Evolutionary conservation across 2,113 vertebrate species (phyloP).

Genomic region (Ciconia maguari): DNA sequence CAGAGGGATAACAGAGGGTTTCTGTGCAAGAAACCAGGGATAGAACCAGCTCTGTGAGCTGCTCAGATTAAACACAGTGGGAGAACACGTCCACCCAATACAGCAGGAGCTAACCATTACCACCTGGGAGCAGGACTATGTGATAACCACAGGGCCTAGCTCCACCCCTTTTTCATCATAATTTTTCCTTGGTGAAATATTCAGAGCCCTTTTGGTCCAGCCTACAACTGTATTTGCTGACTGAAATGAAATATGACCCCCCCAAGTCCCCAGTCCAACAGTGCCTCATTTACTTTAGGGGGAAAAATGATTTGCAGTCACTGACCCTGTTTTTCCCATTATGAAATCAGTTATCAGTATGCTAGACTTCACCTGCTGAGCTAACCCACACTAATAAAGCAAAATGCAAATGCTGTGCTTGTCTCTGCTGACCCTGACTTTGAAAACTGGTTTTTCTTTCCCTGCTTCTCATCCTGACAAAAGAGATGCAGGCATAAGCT

Average conservation of each 20-base stretch:
- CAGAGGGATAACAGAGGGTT: not conserved
- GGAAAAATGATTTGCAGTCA: not conserved
- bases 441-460: constrained; percentile 27
- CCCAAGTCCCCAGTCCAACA: fast-evolving
- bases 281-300: not conserved
- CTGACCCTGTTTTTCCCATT: not conserved
- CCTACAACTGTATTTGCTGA: not conserved
- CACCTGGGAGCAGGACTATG: not conserved
- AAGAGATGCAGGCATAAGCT: not conserved
- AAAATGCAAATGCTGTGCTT: constrained; percentile 26
- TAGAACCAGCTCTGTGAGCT: not conserved
- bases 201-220: not conserved
- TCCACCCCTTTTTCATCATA: not conserved
- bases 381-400: constrained; percentile 2
- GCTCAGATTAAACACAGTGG: not conserved
- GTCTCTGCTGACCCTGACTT: constrained; percentile 12
- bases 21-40: not conserved
- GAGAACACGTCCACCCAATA: not conserved
- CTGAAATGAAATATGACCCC: not conserved
- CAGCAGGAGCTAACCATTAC: not conserved
- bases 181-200: not conserved
- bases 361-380: not conserved
- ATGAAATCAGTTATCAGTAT: constrained; percentile 2
- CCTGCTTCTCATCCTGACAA: not conserved
- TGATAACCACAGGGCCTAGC: not conserved